Conservation (phyloP, 1,140 invertebrate genomes). For the Megathymus violae region DNA sequence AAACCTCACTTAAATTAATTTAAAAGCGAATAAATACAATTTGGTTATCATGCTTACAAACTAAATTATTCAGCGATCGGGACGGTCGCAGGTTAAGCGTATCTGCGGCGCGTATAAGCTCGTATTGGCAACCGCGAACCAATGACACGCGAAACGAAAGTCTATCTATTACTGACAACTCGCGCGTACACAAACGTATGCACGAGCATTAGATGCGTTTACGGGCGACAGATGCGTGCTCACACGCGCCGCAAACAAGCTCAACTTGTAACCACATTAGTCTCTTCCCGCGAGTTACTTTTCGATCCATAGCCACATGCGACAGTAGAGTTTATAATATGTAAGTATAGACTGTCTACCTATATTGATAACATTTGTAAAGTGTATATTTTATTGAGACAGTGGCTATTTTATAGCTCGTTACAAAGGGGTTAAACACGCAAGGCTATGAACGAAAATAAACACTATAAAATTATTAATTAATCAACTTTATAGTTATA, state of each 20-base stretch:
- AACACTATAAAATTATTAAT: not conserved
- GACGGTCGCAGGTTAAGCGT: not conserved
- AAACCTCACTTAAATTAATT: slow-evolving; percentile 18
- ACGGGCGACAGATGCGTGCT: no score
- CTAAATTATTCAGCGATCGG: slow-evolving; percentile 34
- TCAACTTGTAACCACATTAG: not conserved
- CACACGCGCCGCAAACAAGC: not conserved
- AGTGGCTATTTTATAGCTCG: slow-evolving; percentile 6
- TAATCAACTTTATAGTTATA: not conserved
- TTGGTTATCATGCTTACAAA: slow-evolving; percentile 46
- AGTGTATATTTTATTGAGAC: not conserved
- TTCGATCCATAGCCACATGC: slow-evolving; percentile 10
- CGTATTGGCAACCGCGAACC: no score
- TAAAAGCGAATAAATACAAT: slow-evolving; percentile 49
- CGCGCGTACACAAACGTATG: no score
- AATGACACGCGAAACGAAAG: no score
- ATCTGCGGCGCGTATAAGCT: not conserved
- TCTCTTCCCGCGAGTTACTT: not conserved
- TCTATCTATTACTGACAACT: no score
- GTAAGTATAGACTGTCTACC: not conserved
- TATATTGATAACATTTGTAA: not conserved
- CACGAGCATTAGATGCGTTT: no score
- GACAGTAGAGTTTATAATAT: not conserved
- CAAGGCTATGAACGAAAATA: not conserved
- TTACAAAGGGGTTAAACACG: not conserved